Evolutionary conservation across 2,797 vertebrate genomes (phyloP), one percentile per base, ranked within the genome.

Genomic region (Carduelis carduelis): DNA sequence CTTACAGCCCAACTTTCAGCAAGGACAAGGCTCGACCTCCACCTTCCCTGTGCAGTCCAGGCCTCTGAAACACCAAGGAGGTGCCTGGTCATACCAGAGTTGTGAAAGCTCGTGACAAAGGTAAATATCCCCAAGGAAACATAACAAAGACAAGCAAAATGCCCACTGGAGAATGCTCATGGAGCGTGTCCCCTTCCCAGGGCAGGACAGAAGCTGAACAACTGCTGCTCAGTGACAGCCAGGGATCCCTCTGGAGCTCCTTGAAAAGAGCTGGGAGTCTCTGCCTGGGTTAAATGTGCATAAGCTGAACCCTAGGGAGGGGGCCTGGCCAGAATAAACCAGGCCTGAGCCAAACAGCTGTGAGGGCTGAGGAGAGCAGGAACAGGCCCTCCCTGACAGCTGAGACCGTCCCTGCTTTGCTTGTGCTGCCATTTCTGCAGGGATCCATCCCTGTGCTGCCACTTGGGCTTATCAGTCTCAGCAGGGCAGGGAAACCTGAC

Each of bases 401-500:
- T 86, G 96, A 98, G 98, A 96, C 4, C 10, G 56, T 88, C 69
- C 53, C 71, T 91, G 34, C 77, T 95, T 75, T 75, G 82, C 53
- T 78, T 14, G 5, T 16, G 37, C 74, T 69, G 75, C 15, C n/a
- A 16, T 19, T 71, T 15, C 46, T 47, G 61, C 66, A 72, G 43
- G 65, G 61, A 98, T 98, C 89, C 35, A 28, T 22, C n/a, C n/a
- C n/a, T 24, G 46, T 63, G 77, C 97, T 97, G 90, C 94, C 97
- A 96, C 94, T 98, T 98, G 98, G 97, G 96, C 94, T 97, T 82
- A 97, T 98, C 92, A 70, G 89, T 98, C 98, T 97, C 81, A 76
- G 82, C 11, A 11, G 90, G 84, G 57, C 81, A 60, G 61, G 85
- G 96, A 92, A 97, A 96, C 52, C 93, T 55, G 95, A 97, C 74